Base-by-base conservation (phyloP, 2,888 invertebrate genomes). In the Psylliodes chrysocephalus region DNA sequence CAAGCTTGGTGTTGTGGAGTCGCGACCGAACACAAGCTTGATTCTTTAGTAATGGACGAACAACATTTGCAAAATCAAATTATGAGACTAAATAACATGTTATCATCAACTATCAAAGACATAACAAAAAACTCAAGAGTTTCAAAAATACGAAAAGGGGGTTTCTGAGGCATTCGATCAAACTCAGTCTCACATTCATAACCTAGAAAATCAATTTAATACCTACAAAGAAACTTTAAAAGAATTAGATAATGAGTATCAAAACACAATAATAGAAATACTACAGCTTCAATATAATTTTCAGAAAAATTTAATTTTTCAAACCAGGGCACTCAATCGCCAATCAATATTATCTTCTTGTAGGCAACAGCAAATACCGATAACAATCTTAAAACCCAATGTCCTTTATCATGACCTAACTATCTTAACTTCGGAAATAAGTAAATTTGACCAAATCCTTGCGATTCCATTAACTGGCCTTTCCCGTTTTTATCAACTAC, bases 401-500 rank as follows among this genome's bases (percentile, higher is more conserved):
- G 18, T 53, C 5, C 53, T 53, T 8, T 2, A n/a, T 0, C n/a
- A 19, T 12, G 40, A 53, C 19, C 14, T 53, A 7, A 15, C 6
- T 12, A 19, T 14, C 12, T 12, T 53, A 8, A 30, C 6, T 14
- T 12, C 17, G 15, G 35, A 53, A 14, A 14, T 53, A 35, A n/a
- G 12, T 30, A 47, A 35, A n/a, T 57, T 17, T 19, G 57, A 57
- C 35, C 44, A 57, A 57, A 25, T 12, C 28, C 57, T 8, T 38
- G 57, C 64, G 5, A 67, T 70, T 8, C 53, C 63, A n/a, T 2
- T 40, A 2, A 3, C 17, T 12, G 61, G 63, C 1, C 18, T 68
- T 15, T 59, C 61, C 0, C 56, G 47, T 33, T 60, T 53, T 12
- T 67, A 64, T 15, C 57, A 68, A 49, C 14, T 70, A 15, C 66